phyloP scores from a whole-genome alignment of 2,888 invertebrate species.

The Netelia inedita region DNA sequence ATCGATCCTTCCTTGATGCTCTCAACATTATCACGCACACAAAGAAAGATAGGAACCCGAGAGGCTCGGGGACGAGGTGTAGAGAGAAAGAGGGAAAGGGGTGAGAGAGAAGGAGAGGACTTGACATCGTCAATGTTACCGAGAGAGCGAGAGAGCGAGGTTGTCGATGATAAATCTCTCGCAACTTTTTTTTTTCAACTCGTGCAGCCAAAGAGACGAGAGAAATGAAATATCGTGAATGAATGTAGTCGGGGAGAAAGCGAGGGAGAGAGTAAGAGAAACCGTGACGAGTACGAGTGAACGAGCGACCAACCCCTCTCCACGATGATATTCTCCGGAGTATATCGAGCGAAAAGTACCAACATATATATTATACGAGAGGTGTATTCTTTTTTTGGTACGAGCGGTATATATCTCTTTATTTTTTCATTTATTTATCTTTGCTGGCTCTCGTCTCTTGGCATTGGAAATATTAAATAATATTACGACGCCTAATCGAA shows the following conservation, averaged over 20 bases:
- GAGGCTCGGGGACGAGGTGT: neutral
- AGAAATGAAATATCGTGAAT: constrained; percentile 38
- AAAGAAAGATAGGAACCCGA: neutral
- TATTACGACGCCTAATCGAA: constrained; percentile 45
- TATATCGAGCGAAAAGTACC: constrained; percentile 2
- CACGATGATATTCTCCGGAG: constrained; percentile 58
- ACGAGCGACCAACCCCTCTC: constrained; percentile 18
- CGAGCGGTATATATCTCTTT: constrained; percentile 3
- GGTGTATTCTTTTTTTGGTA: neutral
- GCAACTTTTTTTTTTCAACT: constrained; percentile 35
- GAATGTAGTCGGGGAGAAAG: constrained; percentile 23
- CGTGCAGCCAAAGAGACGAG: neutral
- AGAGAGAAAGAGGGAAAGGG: neutral
- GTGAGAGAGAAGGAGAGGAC: constrained; percentile 1
- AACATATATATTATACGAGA: constrained; percentile 3
- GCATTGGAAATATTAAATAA: constrained; percentile 46
- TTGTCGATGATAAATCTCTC: constrained; percentile 62
- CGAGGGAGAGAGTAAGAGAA: constrained; percentile 2
- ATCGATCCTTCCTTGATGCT: constrained; percentile 58
- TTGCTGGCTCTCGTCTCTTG: constrained; percentile 2
- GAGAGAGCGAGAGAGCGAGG: constrained; percentile 1
- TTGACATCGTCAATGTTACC: constrained; percentile 48
- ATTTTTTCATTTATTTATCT: constrained; percentile 11
- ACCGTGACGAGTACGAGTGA: constrained; percentile 24
- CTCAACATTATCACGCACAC: constrained; percentile 3